These are phyloP conservation scores for Sigmodon hispidus DNA, from an alignment of 2,113 vertebrate species.

Conservation along the genomic window DNA sequence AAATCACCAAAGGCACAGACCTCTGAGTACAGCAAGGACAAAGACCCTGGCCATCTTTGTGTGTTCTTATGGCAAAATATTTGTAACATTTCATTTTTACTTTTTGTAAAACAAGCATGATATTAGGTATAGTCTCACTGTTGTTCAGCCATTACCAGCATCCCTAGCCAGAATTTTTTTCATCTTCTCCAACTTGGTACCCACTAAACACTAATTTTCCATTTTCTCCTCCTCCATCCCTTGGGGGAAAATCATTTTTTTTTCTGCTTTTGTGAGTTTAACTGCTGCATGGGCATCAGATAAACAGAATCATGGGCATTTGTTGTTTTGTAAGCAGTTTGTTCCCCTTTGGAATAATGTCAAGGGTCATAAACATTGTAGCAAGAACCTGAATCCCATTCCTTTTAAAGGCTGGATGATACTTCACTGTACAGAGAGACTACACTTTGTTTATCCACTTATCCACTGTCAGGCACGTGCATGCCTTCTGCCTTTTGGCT, in stretches of 20 bases:
- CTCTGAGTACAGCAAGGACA: not conserved
- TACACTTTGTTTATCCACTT: not conserved
- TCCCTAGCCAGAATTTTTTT: not conserved
- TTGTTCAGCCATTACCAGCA: not conserved
- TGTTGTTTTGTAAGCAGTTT: not conserved
- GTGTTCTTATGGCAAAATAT: not conserved
- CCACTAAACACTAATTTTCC: not conserved
- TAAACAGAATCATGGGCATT: conserved; percentile 6
- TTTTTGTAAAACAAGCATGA: not conserved
- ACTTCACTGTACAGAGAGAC: not conserved
- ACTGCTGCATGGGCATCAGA: not conserved
- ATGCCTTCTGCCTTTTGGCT: not conserved
- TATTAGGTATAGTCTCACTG: not conserved
- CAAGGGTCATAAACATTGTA: not conserved
- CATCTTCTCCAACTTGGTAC: not conserved
- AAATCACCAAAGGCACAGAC: not conserved
- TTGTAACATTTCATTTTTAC: not conserved
- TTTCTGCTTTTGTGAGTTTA: not conserved
- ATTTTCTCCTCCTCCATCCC: not conserved
- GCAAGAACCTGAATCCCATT: not conserved
- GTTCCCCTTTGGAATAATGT: not conserved
- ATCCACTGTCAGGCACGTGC: not conserved
- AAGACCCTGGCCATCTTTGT: not conserved
- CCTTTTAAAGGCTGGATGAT: conserved; percentile 27
- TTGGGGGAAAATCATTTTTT: not conserved